A percentile compares a stretch with the other conserved stretches of the same genome.
Conservation (phyloP, 1,140 invertebrate species). For the Cydia strobilella region DNA sequence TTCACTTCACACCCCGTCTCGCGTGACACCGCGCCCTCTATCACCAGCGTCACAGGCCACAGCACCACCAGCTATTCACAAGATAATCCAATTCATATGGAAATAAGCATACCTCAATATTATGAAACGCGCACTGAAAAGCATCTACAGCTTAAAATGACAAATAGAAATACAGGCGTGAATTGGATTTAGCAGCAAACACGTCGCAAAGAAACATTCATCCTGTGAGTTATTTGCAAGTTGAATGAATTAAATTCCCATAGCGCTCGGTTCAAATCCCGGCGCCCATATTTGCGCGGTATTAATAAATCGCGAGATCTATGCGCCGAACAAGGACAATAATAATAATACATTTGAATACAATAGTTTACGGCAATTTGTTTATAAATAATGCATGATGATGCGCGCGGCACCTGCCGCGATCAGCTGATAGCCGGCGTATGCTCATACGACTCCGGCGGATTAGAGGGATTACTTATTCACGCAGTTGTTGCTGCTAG, state of each 20-base stretch:
- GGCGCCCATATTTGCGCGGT: neutral
- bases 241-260: conserved; percentile 1
- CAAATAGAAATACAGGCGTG: conserved; percentile 4
- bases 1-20: neutral
- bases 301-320: conserved; percentile 15
- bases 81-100: conserved; percentile 4
- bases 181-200: neutral
- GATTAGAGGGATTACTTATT: conserved; percentile 19
- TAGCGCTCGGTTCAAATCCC: neutral
- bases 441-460: neutral
- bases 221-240: neutral
- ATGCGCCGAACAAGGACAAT: conserved; percentile 24
- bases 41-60: neutral
- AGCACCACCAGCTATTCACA: neutral
- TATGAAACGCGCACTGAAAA: conserved; percentile 3
- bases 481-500: neutral
- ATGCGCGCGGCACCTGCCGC: conserved; percentile 24
- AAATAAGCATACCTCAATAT: conserved; percentile 17
- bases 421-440: conserved; percentile 28
- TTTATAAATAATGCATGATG: conserved; percentile 30
- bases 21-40: conserved; percentile 7
- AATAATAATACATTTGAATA: conserved; percentile 33
- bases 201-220: neutral
- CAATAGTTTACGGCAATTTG: conserved; percentile 32
- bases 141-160: neutral